These are phyloP conservation scores for Oscheius sp. DNA, from an alignment of 2,888 invertebrate species.

Conservation along the genomic window DNA sequence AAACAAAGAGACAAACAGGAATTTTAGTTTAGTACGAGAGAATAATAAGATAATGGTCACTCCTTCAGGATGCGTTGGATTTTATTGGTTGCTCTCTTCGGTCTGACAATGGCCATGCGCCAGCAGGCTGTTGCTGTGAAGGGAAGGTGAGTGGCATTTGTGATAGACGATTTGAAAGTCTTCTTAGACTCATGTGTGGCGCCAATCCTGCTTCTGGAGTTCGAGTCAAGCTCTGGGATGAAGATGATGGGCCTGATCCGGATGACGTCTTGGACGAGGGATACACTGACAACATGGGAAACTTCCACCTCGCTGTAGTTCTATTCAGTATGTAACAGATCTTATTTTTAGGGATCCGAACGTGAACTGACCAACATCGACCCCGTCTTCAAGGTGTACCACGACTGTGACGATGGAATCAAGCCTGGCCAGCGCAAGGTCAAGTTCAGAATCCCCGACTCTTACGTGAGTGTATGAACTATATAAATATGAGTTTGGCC, in stretches of 20 bases:
- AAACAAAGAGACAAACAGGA: not conserved
- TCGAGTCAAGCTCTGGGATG: conserved; percentile 36
- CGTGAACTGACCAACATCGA: conserved; percentile 64
- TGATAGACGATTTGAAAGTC: too few relatives aligned
- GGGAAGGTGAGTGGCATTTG: conserved; percentile 23
- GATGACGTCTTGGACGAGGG: conserved; percentile 65
- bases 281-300: conserved; percentile 58
- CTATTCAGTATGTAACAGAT: not conserved
- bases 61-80: conserved; percentile 37
- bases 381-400: conserved; percentile 66
- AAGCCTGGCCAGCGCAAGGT: conserved; percentile 64
- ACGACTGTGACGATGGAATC: conserved; percentile 66
- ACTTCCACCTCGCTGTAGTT: conserved; percentile 48
- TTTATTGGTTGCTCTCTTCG: conserved; percentile 53
- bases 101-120: conserved; percentile 54
- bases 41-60: not conserved
- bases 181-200: conserved; percentile 52
- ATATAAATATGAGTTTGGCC: not conserved
- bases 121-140: conserved; percentile 60
- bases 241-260: conserved; percentile 58
- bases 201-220: conserved; percentile 57
- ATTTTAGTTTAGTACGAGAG: not conserved
- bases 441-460: conserved; percentile 62
- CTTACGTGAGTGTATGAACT: conserved; percentile 37
- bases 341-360: conserved; percentile 48